Evolutionary conservation across 2,888 invertebrate species (phyloP), one percentile per base, ranked within the genome.

Genomic region (Sicus ferrugineus): DNA sequence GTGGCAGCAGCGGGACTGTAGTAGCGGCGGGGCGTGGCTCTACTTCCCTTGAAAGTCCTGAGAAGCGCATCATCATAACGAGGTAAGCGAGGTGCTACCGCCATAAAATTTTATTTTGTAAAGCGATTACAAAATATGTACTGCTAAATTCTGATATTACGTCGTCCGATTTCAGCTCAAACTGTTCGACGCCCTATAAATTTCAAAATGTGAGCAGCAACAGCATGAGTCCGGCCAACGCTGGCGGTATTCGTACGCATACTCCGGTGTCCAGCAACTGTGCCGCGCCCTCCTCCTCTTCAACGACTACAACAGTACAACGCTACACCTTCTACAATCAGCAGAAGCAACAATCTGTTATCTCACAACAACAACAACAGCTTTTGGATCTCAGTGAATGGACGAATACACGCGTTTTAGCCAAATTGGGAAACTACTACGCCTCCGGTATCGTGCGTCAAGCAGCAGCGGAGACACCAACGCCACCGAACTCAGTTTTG

Each of bases 381-480:
- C 73, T 86, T 85, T 89, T 97, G 75, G 95, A 97, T 87, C 88
- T 97, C 77, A 92, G 91, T 79, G 97, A 97, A 86, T 98, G 97
- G 97, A 91, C 92, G 77, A 94, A 95, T 81, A 96, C 96, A 83
- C 88, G 97, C 77, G 95, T 97, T 71, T 87, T 98, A 77, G 97
- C 97, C 52, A 94, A 93, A 83, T 90, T 92, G 80, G 91, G 92
- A 74, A 90, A 91, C 72, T 88, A 91, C 78, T 95, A 94, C 86
- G 90, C 93, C 77, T 95, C 97, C 9, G 97, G 96, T 67, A 92
- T 94, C 70, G 96, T 97, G 77, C 90, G 92, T 52, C 89, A 90
- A 79, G 92, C 92, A 42, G 88, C 88, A 70, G 89, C 89, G 75
- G 69, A 59, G 19, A 67, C 61, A 34, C 52, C 31, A 14, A 50